A percentile compares a stretch with the other conserved stretches of the same genome.
These are phyloP conservation scores for Volucella inflata DNA, from an alignment of 2,888 invertebrate genomes.

Conservation along the genomic window DNA sequence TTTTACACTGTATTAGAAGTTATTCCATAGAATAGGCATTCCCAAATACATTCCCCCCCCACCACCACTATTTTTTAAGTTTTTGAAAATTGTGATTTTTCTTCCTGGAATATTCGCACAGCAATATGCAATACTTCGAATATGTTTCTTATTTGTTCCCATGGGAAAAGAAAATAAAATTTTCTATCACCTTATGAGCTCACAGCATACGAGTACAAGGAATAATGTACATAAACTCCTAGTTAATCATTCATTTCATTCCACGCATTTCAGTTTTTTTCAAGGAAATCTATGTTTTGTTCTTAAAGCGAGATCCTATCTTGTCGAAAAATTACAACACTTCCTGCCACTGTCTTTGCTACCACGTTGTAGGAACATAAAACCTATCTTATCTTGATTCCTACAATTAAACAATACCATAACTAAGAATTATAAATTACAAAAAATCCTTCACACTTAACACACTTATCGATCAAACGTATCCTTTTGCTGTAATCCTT, in stretches of 20 bases:
- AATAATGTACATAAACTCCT: neutral
- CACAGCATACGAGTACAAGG: no score
- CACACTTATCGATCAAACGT: conserved; percentile 72
- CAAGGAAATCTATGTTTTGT: conserved; percentile 2
- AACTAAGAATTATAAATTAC: conserved; percentile 75
- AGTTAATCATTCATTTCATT: conserved; percentile 67
- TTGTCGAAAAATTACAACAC: conserved; percentile 38
- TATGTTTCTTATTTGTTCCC: no score
- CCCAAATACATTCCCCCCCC: no score
- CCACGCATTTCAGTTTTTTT: conserved; percentile 8
- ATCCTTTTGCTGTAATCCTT: conserved; percentile 40
- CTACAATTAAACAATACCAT: conserved; percentile 63
- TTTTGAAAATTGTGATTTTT: no score
- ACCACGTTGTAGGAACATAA: conserved; percentile 41
- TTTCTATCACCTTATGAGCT: no score
- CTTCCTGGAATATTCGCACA: no score
- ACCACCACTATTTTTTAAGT: no score
- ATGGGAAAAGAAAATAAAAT: no score
- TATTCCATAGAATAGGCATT: no score
- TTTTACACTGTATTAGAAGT: no score
- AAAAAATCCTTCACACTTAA: conserved; percentile 73
- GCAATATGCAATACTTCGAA: no score
- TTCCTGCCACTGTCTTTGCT: conserved; percentile 63
- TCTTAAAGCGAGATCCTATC: conserved; percentile 57
- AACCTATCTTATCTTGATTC: conserved; percentile 43